Evolutionary conservation across 2,888 invertebrate genomes (phyloP).

Genomic region (Phaonia tiefii): DNA sequence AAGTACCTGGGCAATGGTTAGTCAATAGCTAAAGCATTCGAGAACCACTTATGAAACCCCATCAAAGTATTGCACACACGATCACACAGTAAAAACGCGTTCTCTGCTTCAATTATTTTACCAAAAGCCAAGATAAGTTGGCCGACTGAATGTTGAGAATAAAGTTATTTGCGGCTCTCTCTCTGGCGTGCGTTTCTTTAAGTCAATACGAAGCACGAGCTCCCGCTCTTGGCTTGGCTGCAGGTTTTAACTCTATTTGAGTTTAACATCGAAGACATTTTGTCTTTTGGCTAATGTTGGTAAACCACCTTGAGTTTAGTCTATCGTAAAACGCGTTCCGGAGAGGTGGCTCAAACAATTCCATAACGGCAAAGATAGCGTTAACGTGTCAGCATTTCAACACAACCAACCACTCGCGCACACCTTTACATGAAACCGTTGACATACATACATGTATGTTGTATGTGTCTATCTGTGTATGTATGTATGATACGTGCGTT

Average conservation of each 20-base stretch:
- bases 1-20: too few relatives aligned
- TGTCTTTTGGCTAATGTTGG: conserved; percentile 60
- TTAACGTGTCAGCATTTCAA: conserved; percentile 11
- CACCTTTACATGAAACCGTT: neutral
- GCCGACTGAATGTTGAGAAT: too few relatives aligned
- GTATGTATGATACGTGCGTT: neutral
- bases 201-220: neutral
- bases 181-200: conserved; percentile 25
- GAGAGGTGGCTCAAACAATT: conserved; percentile 51
- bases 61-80: neutral
- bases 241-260: neutral
- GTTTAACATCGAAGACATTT: conserved; percentile 54
- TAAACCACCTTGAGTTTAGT: conserved; percentile 68
- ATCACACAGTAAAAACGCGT: neutral
- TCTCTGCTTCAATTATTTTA: neutral
- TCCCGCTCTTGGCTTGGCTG: neutral
- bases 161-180: conserved; percentile 4
- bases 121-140: conserved; percentile 14
- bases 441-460: conserved; percentile 5
- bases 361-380: conserved; percentile 46
- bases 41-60: too few relatives aligned
- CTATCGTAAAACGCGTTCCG: conserved; percentile 65
- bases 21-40: too few relatives aligned
- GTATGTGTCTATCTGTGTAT: neutral
- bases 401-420: neutral